A percentile compares a stretch with the other conserved stretches of the same genome.
phyloP scores from a whole-genome alignment of 2,888 invertebrate genomes.

The Pinctada fucata region DNA sequence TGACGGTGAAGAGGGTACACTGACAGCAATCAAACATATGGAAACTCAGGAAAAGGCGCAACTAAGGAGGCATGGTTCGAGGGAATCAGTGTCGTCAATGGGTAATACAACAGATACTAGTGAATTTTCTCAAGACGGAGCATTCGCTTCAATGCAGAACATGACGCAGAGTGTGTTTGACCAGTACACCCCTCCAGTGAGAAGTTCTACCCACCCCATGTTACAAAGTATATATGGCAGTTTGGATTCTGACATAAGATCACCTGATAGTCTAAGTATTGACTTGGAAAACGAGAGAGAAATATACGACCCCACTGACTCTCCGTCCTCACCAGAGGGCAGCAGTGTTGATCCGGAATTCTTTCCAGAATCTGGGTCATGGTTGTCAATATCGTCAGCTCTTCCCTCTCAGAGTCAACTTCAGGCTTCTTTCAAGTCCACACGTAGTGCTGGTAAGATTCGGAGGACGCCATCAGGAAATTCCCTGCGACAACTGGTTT shows the following conservation, averaged over 20 bases:
- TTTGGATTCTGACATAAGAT: slow-evolving; percentile 66
- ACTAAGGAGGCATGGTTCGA: slow-evolving; percentile 8
- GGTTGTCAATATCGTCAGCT: slow-evolving; percentile 7
- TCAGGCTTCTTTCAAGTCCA: neutral
- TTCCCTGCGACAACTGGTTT: slow-evolving; percentile 12
- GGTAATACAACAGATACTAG: slow-evolving; percentile 30
- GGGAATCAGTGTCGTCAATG: slow-evolving; percentile 25
- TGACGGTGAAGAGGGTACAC: slow-evolving; percentile 70
- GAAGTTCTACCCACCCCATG: slow-evolving; percentile 64
- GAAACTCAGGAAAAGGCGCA: slow-evolving; percentile 14
- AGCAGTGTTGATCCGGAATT: slow-evolving; percentile 35
- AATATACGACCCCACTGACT: slow-evolving; percentile 47
- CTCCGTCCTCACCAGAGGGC: slow-evolving; percentile 45
- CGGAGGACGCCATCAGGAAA: slow-evolving; percentile 16
- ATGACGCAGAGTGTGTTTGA: slow-evolving; percentile 64
- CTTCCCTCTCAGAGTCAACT: slow-evolving; percentile 14
- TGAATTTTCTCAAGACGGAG: slow-evolving; percentile 20
- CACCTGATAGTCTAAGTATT: slow-evolving; percentile 36
- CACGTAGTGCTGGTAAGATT: slow-evolving; percentile 2
- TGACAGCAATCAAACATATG: slow-evolving; percentile 40
- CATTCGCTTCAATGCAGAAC: slow-evolving; percentile 16
- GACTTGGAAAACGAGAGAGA: slow-evolving; percentile 30
- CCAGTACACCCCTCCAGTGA: slow-evolving; percentile 51
- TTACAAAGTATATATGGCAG: slow-evolving; percentile 72
- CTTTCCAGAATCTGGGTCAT: slow-evolving; percentile 23